Base-by-base conservation (phyloP, 2,113 vertebrate species). In the Ophiodon elongatus region DNA sequence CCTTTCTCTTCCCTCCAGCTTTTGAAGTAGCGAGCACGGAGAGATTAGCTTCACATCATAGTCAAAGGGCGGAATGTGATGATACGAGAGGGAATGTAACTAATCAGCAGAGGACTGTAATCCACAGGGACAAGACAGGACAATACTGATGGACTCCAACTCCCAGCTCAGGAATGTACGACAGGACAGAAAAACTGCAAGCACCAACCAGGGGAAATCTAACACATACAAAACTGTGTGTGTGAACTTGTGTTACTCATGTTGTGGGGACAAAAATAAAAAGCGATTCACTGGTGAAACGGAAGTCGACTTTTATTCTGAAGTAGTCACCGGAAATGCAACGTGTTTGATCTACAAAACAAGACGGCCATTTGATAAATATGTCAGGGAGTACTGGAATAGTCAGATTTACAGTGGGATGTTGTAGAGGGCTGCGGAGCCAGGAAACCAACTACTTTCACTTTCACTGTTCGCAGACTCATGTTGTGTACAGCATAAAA, bases 51-150 rank as follows among this genome's bases (percentile, higher is more conserved):
- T 72, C 57, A 78, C 73, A 84, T 74, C 50, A 60, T 33, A 52
- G 45, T 78, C 43, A 82, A 73, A 78, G 75, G 72, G 78, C 52
- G 74, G 83, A 92, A 89, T 85, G 80, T 91, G 84, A 90, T 87
- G 89, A 88, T 82, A 77, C 71, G 29, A 80, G 82, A 63, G 60
- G 76, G 83, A 90, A 93, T 91, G 87, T 79, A 82, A 86, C 88
- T 80, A 76, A 91, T 94, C 88, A 92, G 89, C 90, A 89, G 66
- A 17, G 78, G 76, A 31, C 54, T 79, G 39, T 88, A 89, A 94
- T 91, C 90, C 83, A 60, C 54, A 13, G 76, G 76, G 85, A 76
- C 80, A 78, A 83, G 84, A 69, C 57, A 27, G 79, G 69, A 90
- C 87, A 88, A 89, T 87, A 59, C 63, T 70, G 66, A 29, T 31